Conservation (phyloP, 1,140 invertebrate genomes). For the Adoxophyes honmai region DNA sequence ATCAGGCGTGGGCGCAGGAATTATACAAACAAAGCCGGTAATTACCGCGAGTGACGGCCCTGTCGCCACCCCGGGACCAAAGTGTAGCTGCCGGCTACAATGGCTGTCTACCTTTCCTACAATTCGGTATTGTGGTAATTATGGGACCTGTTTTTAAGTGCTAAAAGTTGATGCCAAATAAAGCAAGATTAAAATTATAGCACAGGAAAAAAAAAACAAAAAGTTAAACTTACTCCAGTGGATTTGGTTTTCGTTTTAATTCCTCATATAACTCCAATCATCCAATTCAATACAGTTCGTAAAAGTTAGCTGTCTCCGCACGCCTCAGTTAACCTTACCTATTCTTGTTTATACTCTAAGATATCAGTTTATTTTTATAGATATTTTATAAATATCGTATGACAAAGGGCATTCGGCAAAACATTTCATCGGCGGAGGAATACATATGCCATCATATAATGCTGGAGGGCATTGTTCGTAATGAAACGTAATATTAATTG, state of each 20-base stretch:
- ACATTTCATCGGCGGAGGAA: not conserved
- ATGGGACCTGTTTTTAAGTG: too few species aligned
- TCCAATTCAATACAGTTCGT: too few species aligned
- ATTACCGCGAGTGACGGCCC: conserved; percentile 7
- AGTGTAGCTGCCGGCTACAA: too few species aligned
- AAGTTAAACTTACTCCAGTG: too few species aligned
- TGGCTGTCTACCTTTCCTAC: too few species aligned
- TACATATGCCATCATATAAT: not conserved
- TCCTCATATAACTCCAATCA: too few species aligned
- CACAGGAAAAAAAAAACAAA: too few species aligned
- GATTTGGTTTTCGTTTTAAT: too few species aligned
- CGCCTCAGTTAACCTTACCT: not conserved
- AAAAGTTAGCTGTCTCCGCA: too few species aligned
- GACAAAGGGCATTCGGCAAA: not conserved
- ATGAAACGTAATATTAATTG: conserved; percentile 4
- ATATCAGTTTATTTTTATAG: not conserved
- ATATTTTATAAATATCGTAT: conserved; percentile 10
- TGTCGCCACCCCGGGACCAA: conserved; percentile 21
- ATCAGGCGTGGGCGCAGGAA: conserved; percentile 18
- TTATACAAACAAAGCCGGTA: conserved; percentile 25
- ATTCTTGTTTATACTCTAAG: not conserved
- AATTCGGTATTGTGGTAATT: too few species aligned
- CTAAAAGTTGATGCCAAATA: too few species aligned
- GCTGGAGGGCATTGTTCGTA: not conserved
- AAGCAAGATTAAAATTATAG: too few species aligned